Evolutionary conservation across 2,113 vertebrate genomes (phyloP), one percentile per base, ranked within the genome.

Genomic region (Emydura subglobosa): DNA sequence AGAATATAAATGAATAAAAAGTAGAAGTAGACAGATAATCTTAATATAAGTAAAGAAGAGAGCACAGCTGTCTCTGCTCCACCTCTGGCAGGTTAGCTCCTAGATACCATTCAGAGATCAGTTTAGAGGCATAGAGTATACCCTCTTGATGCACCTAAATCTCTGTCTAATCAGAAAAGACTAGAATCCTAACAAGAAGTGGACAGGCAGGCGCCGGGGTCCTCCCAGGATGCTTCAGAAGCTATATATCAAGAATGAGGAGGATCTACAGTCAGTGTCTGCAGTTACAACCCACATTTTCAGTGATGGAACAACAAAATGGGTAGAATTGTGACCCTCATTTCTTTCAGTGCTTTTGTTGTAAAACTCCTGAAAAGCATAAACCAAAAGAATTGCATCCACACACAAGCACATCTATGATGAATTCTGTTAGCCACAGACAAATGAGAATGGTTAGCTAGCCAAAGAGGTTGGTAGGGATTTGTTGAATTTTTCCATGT

Each of bases 401-500:
- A 97, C 27, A 89, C 93, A 14, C 98, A 99, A 72, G 98, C 95
- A 1, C 87, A 98, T 99, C 88, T 97, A 61, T 16, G 13, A 61
- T 17, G 59, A 61, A 34, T 61, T 14, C 59, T 98, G 84, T 98
- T 99, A 27, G 96, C 99, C 10, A 49, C 82, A 7, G 79, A 98
- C 4, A 98, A 99, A 94, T 88, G 96, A 49, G 98, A 99, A 68
- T 99, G 99, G 99, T 97, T 99, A 47, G 49, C 98, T 55, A 98
- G 98, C 91, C 99, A 99, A 97, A 99, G 98, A 91, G 96, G 98
- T 68, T 91, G 98, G 99, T 98, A 99, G 86, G 99, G 99, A 47
- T 99, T 99, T 97, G 99, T 99, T 1, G 98, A 99, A 27, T 99
- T 99, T 95, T 99, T 99, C 92, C 98, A 96, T 1, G 98, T 98